Percentiles rank a stretch among this genome's conserved stretches.
Evolutionary conservation across 1,140 invertebrate genomes (phyloP).

Genomic region (Panulirus ornatus): DNA sequence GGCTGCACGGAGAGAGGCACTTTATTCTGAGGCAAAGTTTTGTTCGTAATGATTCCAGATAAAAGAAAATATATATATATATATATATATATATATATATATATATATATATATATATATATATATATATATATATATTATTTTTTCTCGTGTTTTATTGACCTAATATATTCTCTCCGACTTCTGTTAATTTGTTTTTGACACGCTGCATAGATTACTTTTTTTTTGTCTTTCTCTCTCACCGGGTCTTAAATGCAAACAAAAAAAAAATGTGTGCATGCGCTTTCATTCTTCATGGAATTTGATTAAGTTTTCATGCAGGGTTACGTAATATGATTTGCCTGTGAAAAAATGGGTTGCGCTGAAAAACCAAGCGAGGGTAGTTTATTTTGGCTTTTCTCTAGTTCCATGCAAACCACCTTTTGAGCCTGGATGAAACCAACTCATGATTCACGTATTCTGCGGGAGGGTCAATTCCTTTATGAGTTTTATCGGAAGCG

Average conservation of each 20-base stretch:
- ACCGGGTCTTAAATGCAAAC: conserved; percentile 21
- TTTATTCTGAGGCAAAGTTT: neutral
- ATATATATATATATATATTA: neutral
- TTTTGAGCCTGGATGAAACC: no score
- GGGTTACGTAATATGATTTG: conserved; percentile 47
- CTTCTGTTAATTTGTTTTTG: no score
- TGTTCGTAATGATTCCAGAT: neutral
- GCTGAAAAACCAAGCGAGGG: neutral
- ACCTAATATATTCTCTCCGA: no score
- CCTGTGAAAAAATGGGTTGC: conserved; percentile 16
- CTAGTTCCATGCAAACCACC: no score
- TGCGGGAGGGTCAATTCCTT: no score
- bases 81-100: conserved; percentile 12
- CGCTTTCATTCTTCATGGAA: conserved; percentile 35
- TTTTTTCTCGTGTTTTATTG: no score
- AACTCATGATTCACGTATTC: no score
- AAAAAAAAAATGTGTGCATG: conserved; percentile 42
- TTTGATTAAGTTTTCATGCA: conserved; percentile 56
- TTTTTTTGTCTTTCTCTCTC: no score
- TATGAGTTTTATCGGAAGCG: no score
- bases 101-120: neutral
- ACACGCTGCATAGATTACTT: neutral
- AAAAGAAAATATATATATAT: neutral
- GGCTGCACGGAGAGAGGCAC: no score
- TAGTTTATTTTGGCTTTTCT: no score